These are phyloP conservation scores for Popillia japonica DNA, from an alignment of 1,140 invertebrate species.

Conservation along the genomic window DNA sequence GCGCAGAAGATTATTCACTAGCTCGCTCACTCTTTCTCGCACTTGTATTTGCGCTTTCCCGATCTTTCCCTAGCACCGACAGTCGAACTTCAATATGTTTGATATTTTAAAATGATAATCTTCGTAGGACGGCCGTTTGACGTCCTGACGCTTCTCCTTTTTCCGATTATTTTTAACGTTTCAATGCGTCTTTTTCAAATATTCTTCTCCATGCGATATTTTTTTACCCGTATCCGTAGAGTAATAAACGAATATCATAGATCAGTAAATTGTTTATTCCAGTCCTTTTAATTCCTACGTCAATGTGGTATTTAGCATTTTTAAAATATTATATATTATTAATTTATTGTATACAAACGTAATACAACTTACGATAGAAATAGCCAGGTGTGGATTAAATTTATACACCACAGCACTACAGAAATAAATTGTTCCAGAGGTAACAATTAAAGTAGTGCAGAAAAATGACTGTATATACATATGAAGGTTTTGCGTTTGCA, in stretches of 20 bases:
- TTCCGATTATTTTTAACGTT: conserved; percentile 34
- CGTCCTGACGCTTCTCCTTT: conserved; percentile 24
- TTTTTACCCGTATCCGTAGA: not conserved
- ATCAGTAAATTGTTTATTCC: not conserved
- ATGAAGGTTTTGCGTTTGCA: too few species aligned
- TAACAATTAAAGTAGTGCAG: too few species aligned
- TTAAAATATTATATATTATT: too few species aligned
- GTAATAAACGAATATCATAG: conserved; percentile 1
- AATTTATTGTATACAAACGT: too few species aligned
- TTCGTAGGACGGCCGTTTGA: conserved; percentile 30
- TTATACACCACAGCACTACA: too few species aligned
- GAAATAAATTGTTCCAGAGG: too few species aligned
- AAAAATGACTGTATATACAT: too few species aligned
- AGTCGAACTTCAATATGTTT: conserved; percentile 32
- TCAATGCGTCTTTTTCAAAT: conserved; percentile 24
- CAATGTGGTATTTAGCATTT: too few species aligned
- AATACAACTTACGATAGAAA: too few species aligned
- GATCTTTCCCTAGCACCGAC: conserved; percentile 2
- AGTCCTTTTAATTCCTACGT: not conserved
- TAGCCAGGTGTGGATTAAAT: too few species aligned
- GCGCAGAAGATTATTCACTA: conserved; percentile 29
- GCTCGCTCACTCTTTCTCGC: conserved; percentile 13
- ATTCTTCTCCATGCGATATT: not conserved
- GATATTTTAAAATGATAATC: conserved; percentile 35
- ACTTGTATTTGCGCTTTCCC: not conserved